Percentiles rank a stretch among this genome's conserved stretches.
Evolutionary conservation across 2,113 vertebrate genomes (phyloP).

Genomic region (Himantopus leucocephalus): DNA sequence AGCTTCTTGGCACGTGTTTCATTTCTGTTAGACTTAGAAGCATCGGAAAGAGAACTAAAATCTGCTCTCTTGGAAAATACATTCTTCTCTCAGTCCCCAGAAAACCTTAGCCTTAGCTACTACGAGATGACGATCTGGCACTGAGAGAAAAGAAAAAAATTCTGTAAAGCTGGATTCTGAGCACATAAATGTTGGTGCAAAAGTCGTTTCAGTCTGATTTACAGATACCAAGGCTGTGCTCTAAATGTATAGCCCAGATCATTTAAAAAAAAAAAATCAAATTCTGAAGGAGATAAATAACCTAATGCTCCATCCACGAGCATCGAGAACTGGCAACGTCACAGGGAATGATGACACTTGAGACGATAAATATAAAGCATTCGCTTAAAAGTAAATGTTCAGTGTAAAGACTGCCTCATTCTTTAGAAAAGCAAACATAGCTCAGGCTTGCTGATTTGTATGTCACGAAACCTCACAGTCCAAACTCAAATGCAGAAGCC

Average conservation of each 20-base stretch:
- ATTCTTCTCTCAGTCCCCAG: background rate
- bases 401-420: background rate
- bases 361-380: background rate
- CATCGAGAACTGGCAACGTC: background rate
- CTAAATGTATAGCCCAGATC: background rate
- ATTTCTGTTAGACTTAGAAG: background rate
- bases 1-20: constrained; percentile 25
- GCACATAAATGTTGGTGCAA: background rate
- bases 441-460: background rate
- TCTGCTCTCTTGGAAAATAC: background rate
- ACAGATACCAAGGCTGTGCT: background rate
- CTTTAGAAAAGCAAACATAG: background rate
- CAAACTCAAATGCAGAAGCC: background rate
- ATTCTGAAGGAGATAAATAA: background rate
- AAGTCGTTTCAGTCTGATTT: background rate
- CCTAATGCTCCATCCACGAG: background rate
- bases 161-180: background rate
- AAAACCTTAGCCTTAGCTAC: background rate
- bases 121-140: background rate
- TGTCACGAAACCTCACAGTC: background rate
- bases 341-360: background rate
- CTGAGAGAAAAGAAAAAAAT: background rate
- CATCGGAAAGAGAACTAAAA: constrained; percentile 4
- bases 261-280: background rate
- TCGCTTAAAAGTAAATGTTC: background rate